Evolutionary conservation across 2,113 vertebrate species (phyloP), one percentile per base, ranked within the genome.

Genomic region (Toxotes jaculatrix): DNA sequence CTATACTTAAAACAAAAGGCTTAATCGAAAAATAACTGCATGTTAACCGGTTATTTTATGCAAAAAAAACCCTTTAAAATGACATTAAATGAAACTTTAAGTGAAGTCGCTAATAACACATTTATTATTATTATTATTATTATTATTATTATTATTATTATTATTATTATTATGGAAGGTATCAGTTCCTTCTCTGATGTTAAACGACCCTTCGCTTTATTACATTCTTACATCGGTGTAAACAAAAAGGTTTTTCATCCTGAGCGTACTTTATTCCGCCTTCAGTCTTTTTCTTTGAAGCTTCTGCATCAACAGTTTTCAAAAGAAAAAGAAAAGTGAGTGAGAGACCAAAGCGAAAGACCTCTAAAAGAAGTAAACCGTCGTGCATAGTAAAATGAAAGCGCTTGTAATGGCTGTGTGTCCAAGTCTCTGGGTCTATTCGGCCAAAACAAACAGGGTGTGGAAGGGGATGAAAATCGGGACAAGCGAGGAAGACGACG

Each of bases 381-480:
- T 32, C 19, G 43, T 80, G 40, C 56, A 79, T 82, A 2, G n/a
- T 89, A 86, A 88, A 81, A 88, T 93, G 65, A 96, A 93, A 92
- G 95, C 94, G 95, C 95, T 95, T 96, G 96, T 95, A 94, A 95
- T 94, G 94, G 95, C 94, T 94, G 36, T 43, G 62, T 43, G 1
- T 47, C 89, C 92, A 93, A 92, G 94, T 93, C 93, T 90, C 74
- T 34, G 74, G 67, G 63, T 90, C 95, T 92, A 95, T 96, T 95
- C 84, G 90, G 88, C 88, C 90, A 95, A 96, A 97, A 96, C 96
- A 97, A 98, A 97, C 92, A 97, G 95, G 85, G 92, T 88, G 79
- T 95, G 95, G 96, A 96, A 71, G 56, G 63, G 84, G 82, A 80
- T 27, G 79, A 87, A 93, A 95, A 91, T 89, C 82, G 84, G 88